phyloP scores from a whole-genome alignment of 2,888 invertebrate species.

The Dromius quadrimaculatus region DNA sequence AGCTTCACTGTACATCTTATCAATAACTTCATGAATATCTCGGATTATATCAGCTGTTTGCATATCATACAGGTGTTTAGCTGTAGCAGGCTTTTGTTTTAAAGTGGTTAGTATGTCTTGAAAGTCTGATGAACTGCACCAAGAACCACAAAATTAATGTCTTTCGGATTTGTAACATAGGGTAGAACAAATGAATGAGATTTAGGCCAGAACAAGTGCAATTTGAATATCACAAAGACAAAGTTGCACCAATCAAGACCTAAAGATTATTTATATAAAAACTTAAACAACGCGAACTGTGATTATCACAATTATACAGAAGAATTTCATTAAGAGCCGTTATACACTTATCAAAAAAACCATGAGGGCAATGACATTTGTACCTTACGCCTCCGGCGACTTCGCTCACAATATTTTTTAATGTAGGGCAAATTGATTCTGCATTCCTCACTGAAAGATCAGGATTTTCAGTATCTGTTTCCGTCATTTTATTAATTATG shows the following conservation, averaged over 20 bases:
- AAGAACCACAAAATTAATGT: constrained; percentile 26
- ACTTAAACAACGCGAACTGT: too few species aligned
- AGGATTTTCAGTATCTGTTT: not conserved
- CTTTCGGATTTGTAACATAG: not conserved
- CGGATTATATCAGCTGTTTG: constrained; percentile 19
- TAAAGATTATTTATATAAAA: constrained; percentile 56
- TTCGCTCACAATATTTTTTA: constrained; percentile 57
- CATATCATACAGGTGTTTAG: constrained; percentile 14
- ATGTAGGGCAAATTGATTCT: constrained; percentile 49
- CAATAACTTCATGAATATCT: constrained; percentile 37
- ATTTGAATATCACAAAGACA: constrained; percentile 65
- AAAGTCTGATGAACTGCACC: constrained; percentile 44
- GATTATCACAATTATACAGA: constrained; percentile 51
- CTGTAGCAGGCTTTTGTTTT: not conserved
- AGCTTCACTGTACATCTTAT: constrained; percentile 50
- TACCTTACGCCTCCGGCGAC: constrained; percentile 60
- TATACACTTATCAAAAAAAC: constrained; percentile 59
- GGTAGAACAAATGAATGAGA: constrained; percentile 56
- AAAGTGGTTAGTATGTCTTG: constrained; percentile 11
- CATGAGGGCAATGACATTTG: constrained; percentile 61
- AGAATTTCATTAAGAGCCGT: constrained; percentile 54
- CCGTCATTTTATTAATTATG: constrained; percentile 1
- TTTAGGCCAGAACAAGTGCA: constrained; percentile 70
- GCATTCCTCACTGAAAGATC: constrained; percentile 33
- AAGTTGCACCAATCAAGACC: constrained; percentile 66